phyloP scores from a whole-genome alignment of 2,797 vertebrate species.

The Pseudomugil tenellus region DNA sequence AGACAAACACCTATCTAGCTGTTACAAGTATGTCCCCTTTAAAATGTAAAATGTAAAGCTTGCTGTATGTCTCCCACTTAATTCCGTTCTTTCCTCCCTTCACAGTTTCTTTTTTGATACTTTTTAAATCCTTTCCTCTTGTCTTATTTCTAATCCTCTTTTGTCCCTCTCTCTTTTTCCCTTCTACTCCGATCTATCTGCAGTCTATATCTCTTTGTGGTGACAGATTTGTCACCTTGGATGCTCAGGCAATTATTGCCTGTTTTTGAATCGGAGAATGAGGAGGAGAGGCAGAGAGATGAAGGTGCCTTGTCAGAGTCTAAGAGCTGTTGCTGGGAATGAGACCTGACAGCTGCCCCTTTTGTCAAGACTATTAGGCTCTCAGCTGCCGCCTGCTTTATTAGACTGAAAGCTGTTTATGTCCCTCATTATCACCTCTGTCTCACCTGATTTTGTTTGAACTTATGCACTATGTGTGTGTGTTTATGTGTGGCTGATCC shows the following conservation, averaged over 20 bases:
- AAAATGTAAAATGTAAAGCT: constrained; percentile 21
- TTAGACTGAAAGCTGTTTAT: constrained; percentile 68
- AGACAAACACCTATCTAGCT: constrained; percentile 96
- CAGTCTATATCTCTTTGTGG: constrained; percentile 52
- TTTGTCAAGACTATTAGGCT: constrained; percentile 75
- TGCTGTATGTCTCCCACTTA: constrained; percentile 40
- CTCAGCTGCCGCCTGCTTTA: constrained; percentile 63
- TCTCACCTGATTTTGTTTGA: constrained; percentile 58
- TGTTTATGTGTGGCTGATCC: constrained; percentile 39
- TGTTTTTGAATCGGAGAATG: constrained; percentile 69
- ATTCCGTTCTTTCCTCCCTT: constrained; percentile 39
- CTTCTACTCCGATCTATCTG: constrained; percentile 58
- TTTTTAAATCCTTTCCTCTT: constrained; percentile 55
- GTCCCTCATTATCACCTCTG: constrained; percentile 71
- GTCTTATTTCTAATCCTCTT: constrained; percentile 60
- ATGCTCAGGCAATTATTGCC: constrained; percentile 74
- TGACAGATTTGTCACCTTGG: constrained; percentile 73
- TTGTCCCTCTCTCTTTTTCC: constrained; percentile 49
- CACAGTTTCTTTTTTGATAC: constrained; percentile 16
- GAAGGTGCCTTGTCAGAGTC: constrained; percentile 61
- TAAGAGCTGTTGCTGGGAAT: constrained; percentile 53
- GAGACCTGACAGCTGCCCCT: constrained; percentile 65
- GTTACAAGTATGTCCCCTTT: constrained; percentile 91
- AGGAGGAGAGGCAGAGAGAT: constrained; percentile 36
- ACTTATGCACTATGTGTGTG: constrained; percentile 24